These are phyloP conservation scores for Idaea aversata DNA, from an alignment of 2,888 invertebrate genomes.

Conservation along the genomic window DNA sequence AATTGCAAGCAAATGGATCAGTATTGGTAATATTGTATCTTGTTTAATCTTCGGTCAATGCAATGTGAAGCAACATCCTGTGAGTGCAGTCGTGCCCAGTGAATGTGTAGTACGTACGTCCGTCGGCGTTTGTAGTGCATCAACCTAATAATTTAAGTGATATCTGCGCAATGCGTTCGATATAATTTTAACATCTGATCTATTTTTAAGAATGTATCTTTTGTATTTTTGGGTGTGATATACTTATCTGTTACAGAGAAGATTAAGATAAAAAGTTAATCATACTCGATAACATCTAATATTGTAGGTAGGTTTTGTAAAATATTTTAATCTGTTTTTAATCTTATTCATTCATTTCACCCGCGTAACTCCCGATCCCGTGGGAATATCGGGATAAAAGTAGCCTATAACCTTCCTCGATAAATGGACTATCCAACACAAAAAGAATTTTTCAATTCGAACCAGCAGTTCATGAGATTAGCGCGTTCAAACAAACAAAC, in stretches of 20 bases:
- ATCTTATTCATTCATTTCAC: neutral
- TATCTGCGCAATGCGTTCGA: slow-evolving; percentile 27
- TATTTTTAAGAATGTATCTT: neutral
- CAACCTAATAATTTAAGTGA: slow-evolving; percentile 44
- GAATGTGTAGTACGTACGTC: slow-evolving; percentile 41
- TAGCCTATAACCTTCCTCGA: no score
- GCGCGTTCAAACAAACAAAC: no score
- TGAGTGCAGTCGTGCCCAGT: slow-evolving; percentile 35
- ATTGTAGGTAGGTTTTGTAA: neutral
- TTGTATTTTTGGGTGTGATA: neutral
- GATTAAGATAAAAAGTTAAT: neutral
- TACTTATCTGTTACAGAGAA: neutral
- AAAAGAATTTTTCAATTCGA: no score
- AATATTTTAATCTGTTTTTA: neutral
- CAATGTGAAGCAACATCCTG: slow-evolving; percentile 48
- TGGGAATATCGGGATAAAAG: no score
- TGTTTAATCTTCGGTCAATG: slow-evolving; percentile 28
- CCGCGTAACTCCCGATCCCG: no score
- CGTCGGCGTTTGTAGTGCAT: slow-evolving; percentile 40
- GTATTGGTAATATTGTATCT: slow-evolving; percentile 29
- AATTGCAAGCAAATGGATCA: slow-evolving; percentile 12
- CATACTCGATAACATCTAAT: neutral
- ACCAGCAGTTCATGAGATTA: no score
- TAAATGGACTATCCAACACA: no score
- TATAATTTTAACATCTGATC: neutral